Evolutionary conservation across 2,888 invertebrate genomes (phyloP).

Genomic region (Oscheius sp.): DNA sequence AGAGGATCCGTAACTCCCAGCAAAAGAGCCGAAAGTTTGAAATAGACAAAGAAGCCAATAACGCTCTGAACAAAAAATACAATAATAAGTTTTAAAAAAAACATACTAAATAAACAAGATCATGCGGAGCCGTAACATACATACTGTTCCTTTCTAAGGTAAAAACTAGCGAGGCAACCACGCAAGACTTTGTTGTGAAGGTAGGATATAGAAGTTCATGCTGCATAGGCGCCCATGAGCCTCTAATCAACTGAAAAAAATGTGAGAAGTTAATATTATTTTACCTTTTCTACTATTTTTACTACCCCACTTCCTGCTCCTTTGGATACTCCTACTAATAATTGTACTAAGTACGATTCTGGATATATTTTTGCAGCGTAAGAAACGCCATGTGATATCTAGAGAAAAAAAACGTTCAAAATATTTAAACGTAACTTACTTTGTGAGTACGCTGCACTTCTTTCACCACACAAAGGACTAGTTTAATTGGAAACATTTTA

Average conservation of each 20-base stretch:
- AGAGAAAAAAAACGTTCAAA: slow-evolving; percentile 2
- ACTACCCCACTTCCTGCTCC: slow-evolving; percentile 96
- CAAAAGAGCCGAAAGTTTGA: slow-evolving; percentile 87
- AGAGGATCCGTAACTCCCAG: slow-evolving; percentile 98
- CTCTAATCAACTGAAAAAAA: slow-evolving; percentile 81
- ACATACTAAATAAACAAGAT: slow-evolving; percentile 89
- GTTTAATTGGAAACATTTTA: slow-evolving; percentile 57
- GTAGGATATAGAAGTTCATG: slow-evolving; percentile 98
- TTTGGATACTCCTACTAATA: slow-evolving; percentile 85
- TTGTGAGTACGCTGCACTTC: slow-evolving; percentile 67
- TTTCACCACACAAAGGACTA: slow-evolving; percentile 57
- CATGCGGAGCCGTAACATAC: slow-evolving; percentile 93
- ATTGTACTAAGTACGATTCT: slow-evolving; percentile 92
- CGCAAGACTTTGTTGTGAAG: slow-evolving; percentile 80
- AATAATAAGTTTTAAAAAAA: not conserved
- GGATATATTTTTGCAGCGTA: slow-evolving; percentile 96
- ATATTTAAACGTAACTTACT: slow-evolving; percentile 29
- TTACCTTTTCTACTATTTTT: slow-evolving; percentile 84
- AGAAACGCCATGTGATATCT: slow-evolving; percentile 89
- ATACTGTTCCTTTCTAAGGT: slow-evolving; percentile 95
- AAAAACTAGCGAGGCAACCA: slow-evolving; percentile 93
- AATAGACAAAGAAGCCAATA: slow-evolving; percentile 70
- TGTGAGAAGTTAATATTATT: not conserved
- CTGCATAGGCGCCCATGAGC: slow-evolving; percentile 96
- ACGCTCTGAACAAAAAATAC: slow-evolving; percentile 53